These are phyloP conservation scores for Lagopus muta DNA, from an alignment of 2,113 vertebrate species.

Conservation along the genomic window DNA sequence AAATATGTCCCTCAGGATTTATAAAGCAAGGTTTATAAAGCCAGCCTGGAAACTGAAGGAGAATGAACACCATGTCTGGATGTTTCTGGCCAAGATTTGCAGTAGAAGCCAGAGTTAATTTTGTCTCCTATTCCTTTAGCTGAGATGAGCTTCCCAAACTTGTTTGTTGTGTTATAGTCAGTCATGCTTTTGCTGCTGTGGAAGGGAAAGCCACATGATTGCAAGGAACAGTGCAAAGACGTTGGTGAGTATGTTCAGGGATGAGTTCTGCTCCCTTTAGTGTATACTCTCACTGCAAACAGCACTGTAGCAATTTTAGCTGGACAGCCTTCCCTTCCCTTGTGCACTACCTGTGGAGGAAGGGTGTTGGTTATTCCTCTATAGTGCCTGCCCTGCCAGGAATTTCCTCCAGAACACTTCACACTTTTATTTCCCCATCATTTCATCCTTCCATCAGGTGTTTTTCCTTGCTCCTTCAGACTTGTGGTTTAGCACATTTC, in stretches of 20 bases:
- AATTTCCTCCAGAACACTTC: constrained; percentile 62
- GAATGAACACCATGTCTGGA: background rate
- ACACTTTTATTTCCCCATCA: constrained; percentile 20
- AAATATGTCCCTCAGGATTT: background rate
- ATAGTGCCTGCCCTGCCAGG: constrained; percentile 14
- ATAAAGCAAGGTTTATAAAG: constrained; percentile 25
- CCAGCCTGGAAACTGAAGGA: background rate
- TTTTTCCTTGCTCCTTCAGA: constrained; percentile 28
- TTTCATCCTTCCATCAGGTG: background rate
- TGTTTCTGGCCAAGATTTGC: background rate
- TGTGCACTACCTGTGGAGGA: background rate
- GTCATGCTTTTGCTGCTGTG: background rate
- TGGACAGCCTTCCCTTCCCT: background rate
- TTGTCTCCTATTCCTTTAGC: background rate
- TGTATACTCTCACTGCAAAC: background rate
- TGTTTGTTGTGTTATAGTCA: background rate
- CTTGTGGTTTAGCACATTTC: constrained; percentile 59
- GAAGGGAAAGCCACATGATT: background rate
- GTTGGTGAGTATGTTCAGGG: background rate
- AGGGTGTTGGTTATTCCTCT: constrained; percentile 17
- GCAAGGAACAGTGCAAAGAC: background rate
- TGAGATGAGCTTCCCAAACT: background rate
- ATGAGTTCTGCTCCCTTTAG: background rate
- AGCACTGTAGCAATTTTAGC: background rate
- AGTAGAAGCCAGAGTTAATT: background rate